Evolutionary conservation across 2,888 invertebrate genomes (phyloP).

Genomic region (Julus scanicus): DNA sequence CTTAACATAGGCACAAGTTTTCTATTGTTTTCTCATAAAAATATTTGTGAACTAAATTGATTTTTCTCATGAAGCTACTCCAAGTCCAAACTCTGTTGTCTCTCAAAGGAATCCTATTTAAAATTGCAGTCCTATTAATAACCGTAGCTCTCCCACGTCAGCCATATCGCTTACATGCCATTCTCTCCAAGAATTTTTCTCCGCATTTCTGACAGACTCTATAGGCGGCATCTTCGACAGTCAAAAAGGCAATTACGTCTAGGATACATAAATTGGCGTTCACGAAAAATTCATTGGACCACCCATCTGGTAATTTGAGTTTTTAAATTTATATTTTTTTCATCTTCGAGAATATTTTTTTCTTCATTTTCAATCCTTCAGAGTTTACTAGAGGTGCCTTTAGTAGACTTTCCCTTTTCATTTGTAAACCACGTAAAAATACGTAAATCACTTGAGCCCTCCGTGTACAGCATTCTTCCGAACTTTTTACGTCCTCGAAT

Average conservation of each 20-base stretch:
- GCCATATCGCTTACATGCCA: background rate
- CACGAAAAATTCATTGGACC: background rate
- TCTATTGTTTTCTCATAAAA: background rate
- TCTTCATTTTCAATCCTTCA: background rate
- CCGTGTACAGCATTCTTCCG: background rate
- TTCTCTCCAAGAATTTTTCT: background rate
- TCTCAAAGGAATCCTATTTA: background rate
- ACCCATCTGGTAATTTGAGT: background rate
- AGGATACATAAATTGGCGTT: background rate
- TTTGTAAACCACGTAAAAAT: background rate
- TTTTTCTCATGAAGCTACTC: background rate
- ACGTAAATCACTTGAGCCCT: background rate
- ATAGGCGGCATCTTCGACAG: conserved; percentile 8
- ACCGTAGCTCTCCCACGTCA: conserved; percentile 27
- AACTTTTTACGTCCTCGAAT: background rate
- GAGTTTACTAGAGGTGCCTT: background rate
- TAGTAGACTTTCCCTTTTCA: background rate
- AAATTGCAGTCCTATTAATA: conserved; percentile 29
- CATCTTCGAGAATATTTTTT: background rate
- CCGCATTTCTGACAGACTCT: conserved; percentile 1
- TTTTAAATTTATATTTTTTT: background rate
- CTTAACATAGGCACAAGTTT: background rate
- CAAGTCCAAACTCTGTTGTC: background rate
- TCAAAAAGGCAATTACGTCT: conserved; percentile 10
- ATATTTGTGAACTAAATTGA: background rate